phyloP scores from a whole-genome alignment of 2,113 vertebrate genomes.

The Dromiciops gliroides region DNA sequence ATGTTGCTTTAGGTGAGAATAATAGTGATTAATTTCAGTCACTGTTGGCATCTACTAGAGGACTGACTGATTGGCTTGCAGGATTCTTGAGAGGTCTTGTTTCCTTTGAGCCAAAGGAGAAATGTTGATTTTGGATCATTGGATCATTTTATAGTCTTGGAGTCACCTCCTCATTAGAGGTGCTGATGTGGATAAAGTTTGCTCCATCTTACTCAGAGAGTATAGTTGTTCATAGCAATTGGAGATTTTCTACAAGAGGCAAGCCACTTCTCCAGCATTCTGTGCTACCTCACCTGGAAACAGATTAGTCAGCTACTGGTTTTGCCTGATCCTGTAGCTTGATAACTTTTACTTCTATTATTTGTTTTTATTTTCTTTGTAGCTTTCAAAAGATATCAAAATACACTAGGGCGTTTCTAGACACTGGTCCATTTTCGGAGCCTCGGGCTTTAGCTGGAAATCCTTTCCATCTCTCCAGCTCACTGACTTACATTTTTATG shows the following conservation, averaged over 20 bases:
- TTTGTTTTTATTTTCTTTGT: not conserved
- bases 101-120: slow-evolving; percentile 42
- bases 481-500: not conserved
- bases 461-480: not conserved
- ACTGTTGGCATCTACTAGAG: slow-evolving; percentile 34
- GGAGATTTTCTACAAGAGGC: not conserved
- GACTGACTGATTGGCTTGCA: not conserved
- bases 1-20: slow-evolving; percentile 49
- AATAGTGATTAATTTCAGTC: slow-evolving; percentile 38
- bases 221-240: not conserved
- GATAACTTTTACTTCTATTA: not conserved
- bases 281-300: not conserved
- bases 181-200: not conserved
- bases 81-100: slow-evolving; percentile 29
- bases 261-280: not conserved
- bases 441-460: not conserved
- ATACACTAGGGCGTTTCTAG: not conserved
- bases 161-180: not conserved
- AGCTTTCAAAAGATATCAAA: not conserved
- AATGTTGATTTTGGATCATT: not conserved
- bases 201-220: not conserved
- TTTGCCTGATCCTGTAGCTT: not conserved
- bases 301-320: not conserved
- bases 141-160: not conserved
- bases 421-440: not conserved